Evolutionary conservation across 1,140 invertebrate species (phyloP), one percentile per base, ranked within the genome.

Genomic region (Eupristina koningsbergeri): DNA sequence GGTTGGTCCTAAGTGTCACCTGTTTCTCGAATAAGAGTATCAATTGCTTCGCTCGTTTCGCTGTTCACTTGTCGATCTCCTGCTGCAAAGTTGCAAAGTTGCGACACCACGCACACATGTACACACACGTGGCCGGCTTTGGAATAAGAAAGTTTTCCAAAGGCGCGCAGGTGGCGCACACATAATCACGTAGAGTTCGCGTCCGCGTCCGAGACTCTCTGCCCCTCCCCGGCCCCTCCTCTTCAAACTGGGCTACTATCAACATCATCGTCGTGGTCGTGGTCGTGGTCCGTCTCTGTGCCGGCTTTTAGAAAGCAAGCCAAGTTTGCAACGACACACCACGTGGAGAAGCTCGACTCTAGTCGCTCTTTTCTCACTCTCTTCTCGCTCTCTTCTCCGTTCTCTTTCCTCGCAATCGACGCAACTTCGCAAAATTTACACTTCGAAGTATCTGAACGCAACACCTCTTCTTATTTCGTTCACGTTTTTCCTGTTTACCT

Each of bases 61-160:
- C 34, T 8, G 71, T 29, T 74, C 39, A 31, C 39, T 29, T 74
- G 45, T n/a, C 26, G 39, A 74, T 74, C 64, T 77, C 75, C 53
- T 77, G 75, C 29, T n/a, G 50, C 75, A 53, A 63, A 36, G 64
- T 69, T 77, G 75, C 75, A 53, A n/a, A n/a, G n/a, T n/a, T n/a
- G n/a, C n/a, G n/a, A n/a, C n/a, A n/a, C n/a, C n/a, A 77, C 75
- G 63, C 75, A 6, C 15, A 47, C 29, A 74, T n/a, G 47, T 9
- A n/a, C 41, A 1, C 5, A 15, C 29, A 45, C 11, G n/a, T 29
- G 29, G 73, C 41, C 36, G 63, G 34, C 76, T 71, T 71, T 53
- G 64, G 64, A 80, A 71, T 80, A 71, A 80, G 78, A 80, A 80
- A 71, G 64, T 80, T 80, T 69, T 71, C 64, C 45, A 26, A 80